Conservation (phyloP, 2,797 vertebrate genomes). For the Eutrigla gurnardus region DNA sequence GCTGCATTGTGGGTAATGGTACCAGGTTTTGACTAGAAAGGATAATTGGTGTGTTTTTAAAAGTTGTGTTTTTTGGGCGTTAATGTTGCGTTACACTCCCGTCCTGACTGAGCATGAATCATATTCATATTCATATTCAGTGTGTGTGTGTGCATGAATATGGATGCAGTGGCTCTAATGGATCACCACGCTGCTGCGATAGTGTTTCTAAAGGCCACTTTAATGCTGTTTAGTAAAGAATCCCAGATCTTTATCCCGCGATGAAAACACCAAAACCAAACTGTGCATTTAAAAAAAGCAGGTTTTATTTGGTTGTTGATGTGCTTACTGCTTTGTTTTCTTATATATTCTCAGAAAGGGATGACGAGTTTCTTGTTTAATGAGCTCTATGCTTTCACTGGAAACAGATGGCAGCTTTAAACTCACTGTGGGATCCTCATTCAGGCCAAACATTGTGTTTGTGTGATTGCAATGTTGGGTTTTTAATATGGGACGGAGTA, state of each 20-base stretch:
- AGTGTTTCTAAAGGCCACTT: slow-evolving; percentile 14
- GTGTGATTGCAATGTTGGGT: too few species aligned
- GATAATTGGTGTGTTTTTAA: background rate
- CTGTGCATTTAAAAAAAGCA: background rate
- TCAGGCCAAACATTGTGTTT: too few species aligned
- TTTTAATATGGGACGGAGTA: too few species aligned
- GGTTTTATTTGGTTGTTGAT: background rate
- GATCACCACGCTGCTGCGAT: too few species aligned
- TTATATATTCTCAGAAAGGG: background rate
- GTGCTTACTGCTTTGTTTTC: background rate
- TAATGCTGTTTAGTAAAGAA: background rate
- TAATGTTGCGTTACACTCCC: background rate
- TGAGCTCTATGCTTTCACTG: background rate
- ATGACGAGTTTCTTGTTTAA: background rate
- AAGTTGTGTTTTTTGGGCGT: background rate
- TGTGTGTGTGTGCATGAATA: slow-evolving; percentile 36
- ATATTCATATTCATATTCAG: too few species aligned
- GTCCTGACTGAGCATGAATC: background rate
- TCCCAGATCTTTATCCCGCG: too few species aligned
- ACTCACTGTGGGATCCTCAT: too few species aligned
- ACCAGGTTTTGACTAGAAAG: too few species aligned
- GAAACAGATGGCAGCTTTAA: background rate
- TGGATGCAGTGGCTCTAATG: slow-evolving; percentile 30
- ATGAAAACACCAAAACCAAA: background rate
- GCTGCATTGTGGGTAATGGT: too few species aligned